Conservation (phyloP, 2,113 vertebrate genomes). For the Sturnus vulgaris region DNA sequence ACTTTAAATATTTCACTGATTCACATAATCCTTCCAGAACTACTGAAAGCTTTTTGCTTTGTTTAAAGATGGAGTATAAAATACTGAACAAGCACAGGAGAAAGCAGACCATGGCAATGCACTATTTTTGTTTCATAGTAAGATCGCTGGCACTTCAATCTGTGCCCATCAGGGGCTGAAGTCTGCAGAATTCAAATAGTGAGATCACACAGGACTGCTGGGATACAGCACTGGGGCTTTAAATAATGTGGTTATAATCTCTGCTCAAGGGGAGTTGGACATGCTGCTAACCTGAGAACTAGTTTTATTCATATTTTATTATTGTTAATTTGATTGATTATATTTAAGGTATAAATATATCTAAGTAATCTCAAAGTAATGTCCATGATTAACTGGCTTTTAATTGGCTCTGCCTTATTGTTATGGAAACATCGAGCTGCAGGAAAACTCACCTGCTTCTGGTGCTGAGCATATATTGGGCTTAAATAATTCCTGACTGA, state of each 20-base stretch:
- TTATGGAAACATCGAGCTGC: not conserved
- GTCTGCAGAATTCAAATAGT: not conserved
- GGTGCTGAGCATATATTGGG: not conserved
- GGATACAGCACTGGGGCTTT: not conserved
- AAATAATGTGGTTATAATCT: not conserved
- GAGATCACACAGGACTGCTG: not conserved
- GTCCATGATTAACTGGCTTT: conserved; percentile 74
- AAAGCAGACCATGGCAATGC: not conserved
- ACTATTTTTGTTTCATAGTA: not conserved
- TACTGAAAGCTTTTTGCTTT: not conserved
- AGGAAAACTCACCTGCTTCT: not conserved
- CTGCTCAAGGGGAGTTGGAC: not conserved
- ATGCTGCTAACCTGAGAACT: not conserved
- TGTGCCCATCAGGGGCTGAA: not conserved
- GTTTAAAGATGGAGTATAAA: not conserved
- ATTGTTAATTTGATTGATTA: not conserved
- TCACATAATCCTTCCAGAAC: not conserved
- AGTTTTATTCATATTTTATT: not conserved
- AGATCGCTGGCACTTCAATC: not conserved
- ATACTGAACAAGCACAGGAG: not conserved
- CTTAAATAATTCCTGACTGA: not conserved
- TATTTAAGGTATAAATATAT: not conserved
- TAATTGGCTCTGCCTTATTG: conserved; percentile 61
- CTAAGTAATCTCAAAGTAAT: not conserved
- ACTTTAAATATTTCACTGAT: not conserved